Conservation (phyloP, 2,113 vertebrate genomes). For the Pseudois nayaur region DNA sequence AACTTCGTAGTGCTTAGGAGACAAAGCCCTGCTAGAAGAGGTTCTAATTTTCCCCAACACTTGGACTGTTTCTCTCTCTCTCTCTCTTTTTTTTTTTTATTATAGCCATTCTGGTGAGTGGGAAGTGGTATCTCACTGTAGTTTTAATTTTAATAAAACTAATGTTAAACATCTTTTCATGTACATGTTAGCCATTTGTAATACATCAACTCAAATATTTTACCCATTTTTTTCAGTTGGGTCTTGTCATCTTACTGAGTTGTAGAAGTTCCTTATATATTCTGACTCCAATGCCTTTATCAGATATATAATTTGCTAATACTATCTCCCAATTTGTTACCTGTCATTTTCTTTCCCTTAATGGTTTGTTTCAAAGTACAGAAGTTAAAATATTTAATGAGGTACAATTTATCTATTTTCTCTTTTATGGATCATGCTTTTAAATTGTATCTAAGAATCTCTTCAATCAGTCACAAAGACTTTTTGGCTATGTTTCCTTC, state of each 20-base stretch:
- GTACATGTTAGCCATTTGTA: not conserved
- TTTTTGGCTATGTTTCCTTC: not conserved
- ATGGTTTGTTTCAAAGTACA: not conserved
- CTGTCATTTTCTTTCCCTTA: not conserved
- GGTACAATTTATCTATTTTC: not conserved
- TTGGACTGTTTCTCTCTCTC: not conserved
- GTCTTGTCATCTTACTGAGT: not conserved
- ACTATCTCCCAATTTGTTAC: not conserved
- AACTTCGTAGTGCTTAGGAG: not conserved
- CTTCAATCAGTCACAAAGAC: not conserved
- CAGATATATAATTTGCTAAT: not conserved
- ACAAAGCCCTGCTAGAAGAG: not conserved
- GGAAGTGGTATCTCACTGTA: not conserved
- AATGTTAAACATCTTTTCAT: not conserved
- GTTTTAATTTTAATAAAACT: not conserved
- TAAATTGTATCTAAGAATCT: not conserved
- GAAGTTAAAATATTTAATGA: not conserved
- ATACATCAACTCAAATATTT: not conserved
- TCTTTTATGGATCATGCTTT: not conserved
- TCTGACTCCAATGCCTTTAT: not conserved
- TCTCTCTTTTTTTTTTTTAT: not conserved
- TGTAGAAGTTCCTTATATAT: not conserved
- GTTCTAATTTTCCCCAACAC: not conserved
- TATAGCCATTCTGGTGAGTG: not conserved
- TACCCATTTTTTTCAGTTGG: not conserved